phyloP scores from a whole-genome alignment of 2,888 invertebrate species.

The Anoplius nigerrimus region DNA sequence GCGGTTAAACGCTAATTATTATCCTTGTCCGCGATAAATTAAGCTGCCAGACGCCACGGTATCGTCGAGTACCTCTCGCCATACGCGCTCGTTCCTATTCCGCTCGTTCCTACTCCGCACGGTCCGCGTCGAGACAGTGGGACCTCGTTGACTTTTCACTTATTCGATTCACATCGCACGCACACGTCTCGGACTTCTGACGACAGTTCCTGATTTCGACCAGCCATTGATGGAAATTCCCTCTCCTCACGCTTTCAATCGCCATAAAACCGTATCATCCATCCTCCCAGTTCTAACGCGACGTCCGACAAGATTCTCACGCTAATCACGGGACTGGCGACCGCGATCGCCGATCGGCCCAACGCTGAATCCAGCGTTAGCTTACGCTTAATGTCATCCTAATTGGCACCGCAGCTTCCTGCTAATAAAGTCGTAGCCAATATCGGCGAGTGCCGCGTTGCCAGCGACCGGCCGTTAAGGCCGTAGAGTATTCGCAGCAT shows the following conservation, averaged over 20 bases:
- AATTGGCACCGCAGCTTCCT: slow-evolving; percentile 29
- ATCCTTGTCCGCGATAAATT: slow-evolving; percentile 65
- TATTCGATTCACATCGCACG: background rate
- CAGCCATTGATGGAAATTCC: too few relatives aligned
- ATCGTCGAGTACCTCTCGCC: slow-evolving; percentile 37
- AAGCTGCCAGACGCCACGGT: slow-evolving; percentile 52
- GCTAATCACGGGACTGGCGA: too few relatives aligned
- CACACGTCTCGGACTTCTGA: background rate
- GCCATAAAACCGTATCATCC: too few relatives aligned
- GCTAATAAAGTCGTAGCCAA: slow-evolving; percentile 43
- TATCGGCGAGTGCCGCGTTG: slow-evolving; percentile 29
- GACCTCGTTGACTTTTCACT: background rate
- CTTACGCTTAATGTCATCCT: background rate
- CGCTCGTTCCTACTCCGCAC: background rate
- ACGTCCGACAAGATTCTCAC: too few relatives aligned
- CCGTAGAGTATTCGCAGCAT: slow-evolving; percentile 52
- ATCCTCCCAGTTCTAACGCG: too few relatives aligned
- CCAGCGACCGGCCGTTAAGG: background rate
- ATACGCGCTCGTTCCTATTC: slow-evolving; percentile 16
- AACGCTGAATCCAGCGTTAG: too few relatives aligned
- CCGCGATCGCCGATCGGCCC: too few relatives aligned
- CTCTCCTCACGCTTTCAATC: too few relatives aligned
- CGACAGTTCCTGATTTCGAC: too few relatives aligned
- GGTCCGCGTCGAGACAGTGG: background rate
- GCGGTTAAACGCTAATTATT: slow-evolving; percentile 67